Base-by-base conservation (phyloP, 2,113 vertebrate species). In the Zosterops borbonicus region DNA sequence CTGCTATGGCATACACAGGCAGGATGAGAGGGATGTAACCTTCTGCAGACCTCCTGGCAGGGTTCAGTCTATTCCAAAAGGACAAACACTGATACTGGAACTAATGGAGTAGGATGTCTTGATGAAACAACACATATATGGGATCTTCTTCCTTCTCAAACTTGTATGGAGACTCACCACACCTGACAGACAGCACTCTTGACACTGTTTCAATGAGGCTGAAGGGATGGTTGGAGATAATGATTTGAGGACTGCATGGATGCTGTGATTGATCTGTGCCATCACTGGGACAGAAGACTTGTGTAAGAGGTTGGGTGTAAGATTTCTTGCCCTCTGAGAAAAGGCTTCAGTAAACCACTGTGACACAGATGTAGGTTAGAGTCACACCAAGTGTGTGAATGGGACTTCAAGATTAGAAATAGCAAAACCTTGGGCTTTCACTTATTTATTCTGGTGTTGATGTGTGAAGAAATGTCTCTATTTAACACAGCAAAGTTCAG, bases 231-330 rank as follows among this genome's bases (percentile, higher is more conserved):
- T 46, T 60, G 42, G 24, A 83, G n/a, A 60, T 20, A 56, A 47
- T 15, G 21, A 27, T 60, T 44, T 7, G 18, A 86, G 67, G 59
- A 28, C 12, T 19, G 12, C 37, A 16, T 0, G 0, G 49, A n/a
- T 41, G 19, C 22, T 0, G 0, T 33, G 19, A 27, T 76, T 5
- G 2, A 35, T 25, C 62, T 63, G 52, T n/a, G 52, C 35, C 47
- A 53, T 44, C 13, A 1, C 1, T 1, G 31, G 42, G 37, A 76
- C 12, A 28, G 53, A 49, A 63, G 58, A 35, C 24, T 33, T 52
- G 12, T 35, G 39, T 41, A 23, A 69, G 16, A 76, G 21, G 33
- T 2, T 16, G 15, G 33, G 42, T 0, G 0, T 3, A 64, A 33
- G 3, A 6, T n/a, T 56, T 59, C 16, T 18, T 71, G 35, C 10